Evolutionary conservation across 1,140 invertebrate species (phyloP), one percentile per base, ranked within the genome.

Genomic region (Helicoverpa zea): DNA sequence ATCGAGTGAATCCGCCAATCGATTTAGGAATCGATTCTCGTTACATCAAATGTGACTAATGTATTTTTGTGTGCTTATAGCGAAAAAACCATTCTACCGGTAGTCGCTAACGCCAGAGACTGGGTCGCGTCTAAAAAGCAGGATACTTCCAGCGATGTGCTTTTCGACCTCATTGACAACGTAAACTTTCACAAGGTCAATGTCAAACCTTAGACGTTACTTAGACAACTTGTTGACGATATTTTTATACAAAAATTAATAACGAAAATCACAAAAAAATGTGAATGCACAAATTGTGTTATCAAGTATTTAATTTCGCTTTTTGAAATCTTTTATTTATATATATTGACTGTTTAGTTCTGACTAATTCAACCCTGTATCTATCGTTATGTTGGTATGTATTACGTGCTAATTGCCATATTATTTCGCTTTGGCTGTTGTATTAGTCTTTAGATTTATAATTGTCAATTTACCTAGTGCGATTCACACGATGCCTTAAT

Each of bases 401-500:
- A 88, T 89, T 83, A 84, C 76, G 84, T 86, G 88, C 91, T 92
- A 89, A 91, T 91, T 86, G 89, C 90, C 89, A 89, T 92, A 90
- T 90, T 86, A 86, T 90, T 91, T 93, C 81, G 93, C 92, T 94
- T 95, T 93, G 89, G 91, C 91, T 93, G 92, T 94, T 89, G 92
- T 94, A 90, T 92, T 93, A 91, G 92, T 93, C 89, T 87, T 81
- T 90, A 90, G 86, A 85, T 84, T 82, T 86, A 82, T 89, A 88
- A 74, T 87, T 91, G 86, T 90, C 88, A 90, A 89, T 88, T 89
- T 90, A 91, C 88, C 90, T 92, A 94, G 92, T 92, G 93, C 93
- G 91, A 91, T 95, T 95, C 94, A 95, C 94, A 93, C 87, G 94
- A 92, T 95, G 94, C 94, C 94, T 95, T 95, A 95, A 93, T 95